Evolutionary conservation across 2,888 invertebrate species (phyloP).

Genomic region (Blastobasis adustella): DNA sequence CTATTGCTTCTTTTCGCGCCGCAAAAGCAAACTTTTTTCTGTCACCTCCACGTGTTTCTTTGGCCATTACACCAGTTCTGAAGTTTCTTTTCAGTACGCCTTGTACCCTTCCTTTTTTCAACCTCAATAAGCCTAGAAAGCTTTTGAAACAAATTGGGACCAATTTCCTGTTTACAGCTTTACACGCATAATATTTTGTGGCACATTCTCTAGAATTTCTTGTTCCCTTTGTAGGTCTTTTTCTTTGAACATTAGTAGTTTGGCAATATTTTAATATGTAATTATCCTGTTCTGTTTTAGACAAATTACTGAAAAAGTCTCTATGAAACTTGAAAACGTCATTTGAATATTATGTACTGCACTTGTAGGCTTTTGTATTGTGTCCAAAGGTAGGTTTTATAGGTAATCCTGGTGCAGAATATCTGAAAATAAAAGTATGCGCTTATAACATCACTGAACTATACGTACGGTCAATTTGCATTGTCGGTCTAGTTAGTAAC

Average conservation of each 20-base stretch:
- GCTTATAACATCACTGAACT: no score
- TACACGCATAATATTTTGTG: slow-evolving; percentile 3
- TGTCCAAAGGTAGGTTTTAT: not conserved
- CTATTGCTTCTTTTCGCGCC: slow-evolving; percentile 8
- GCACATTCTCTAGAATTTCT: not conserved
- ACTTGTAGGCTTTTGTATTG: not conserved
- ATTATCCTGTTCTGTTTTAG: not conserved
- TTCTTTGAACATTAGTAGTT: not conserved
- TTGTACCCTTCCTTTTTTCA: slow-evolving; percentile 6
- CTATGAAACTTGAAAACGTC: not conserved
- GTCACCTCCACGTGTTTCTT: slow-evolving; percentile 9
- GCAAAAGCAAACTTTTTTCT: slow-evolving; percentile 8
- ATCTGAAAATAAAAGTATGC: not conserved
- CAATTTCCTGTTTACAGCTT: not conserved
- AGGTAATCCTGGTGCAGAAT: not conserved
- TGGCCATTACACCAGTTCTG: slow-evolving; percentile 4
- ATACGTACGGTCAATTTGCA: no score
- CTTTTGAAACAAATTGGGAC: slow-evolving; percentile 5
- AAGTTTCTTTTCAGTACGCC: slow-evolving; percentile 4
- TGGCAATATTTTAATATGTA: not conserved
- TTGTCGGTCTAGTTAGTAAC: no score
- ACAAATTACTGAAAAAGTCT: not conserved
- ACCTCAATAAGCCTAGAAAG: slow-evolving; percentile 4
- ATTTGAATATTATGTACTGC: not conserved
- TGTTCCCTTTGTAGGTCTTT: not conserved